These are phyloP conservation scores for Lysiphlebus fabarum DNA, from an alignment of 1,140 invertebrate species.

Conservation along the genomic window DNA sequence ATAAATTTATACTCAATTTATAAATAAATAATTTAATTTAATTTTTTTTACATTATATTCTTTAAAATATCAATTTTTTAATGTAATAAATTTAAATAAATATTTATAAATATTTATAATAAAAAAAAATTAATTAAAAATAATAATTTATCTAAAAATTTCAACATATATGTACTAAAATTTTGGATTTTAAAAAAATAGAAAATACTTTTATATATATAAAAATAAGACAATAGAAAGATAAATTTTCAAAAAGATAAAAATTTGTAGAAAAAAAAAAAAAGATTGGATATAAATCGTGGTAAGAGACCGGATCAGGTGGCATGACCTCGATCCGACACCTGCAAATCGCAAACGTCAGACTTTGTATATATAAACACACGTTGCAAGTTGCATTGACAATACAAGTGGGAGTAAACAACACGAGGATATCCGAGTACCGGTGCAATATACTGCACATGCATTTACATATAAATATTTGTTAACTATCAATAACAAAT, in stretches of 20 bases:
- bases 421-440: neutral
- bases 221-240: slow-evolving; percentile 4
- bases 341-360: slow-evolving; percentile 21
- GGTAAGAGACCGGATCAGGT: slow-evolving; percentile 17
- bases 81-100: no score
- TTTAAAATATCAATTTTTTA: no score
- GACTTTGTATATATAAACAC: slow-evolving; percentile 16
- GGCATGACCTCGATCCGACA: slow-evolving; percentile 26
- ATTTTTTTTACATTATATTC: no score
- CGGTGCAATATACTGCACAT: neutral
- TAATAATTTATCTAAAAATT: neutral
- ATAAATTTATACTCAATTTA: no score
- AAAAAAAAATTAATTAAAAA: no score
- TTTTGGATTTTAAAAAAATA: neutral
- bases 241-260: slow-evolving; percentile 5
- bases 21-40: no score
- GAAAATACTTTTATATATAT: neutral
- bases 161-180: neutral
- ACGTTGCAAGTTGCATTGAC: neutral
- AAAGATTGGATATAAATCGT: neutral
- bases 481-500: no score
- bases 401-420: slow-evolving; percentile 1
- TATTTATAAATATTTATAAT: no score
- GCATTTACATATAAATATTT: neutral
- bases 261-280: neutral